Evolutionary conservation across 2,797 vertebrate species (phyloP), one percentile per base, ranked within the genome.

Genomic region (Characodon lateralis): DNA sequence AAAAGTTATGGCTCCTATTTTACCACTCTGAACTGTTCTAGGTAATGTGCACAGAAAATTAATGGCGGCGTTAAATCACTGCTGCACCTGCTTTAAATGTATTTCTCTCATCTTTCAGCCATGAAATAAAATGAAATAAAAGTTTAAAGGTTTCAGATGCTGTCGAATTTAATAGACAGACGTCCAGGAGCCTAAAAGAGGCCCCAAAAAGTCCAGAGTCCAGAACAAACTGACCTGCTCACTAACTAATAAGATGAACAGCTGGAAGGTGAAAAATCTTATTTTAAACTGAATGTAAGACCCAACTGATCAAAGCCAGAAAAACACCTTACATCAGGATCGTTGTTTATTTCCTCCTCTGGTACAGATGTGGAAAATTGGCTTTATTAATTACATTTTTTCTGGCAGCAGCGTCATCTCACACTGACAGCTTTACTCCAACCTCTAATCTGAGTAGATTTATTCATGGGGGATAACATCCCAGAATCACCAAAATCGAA

Each of bases 51-150:
- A 58, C 0, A 74, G 70, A 76, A 87, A 78, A 89, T 85, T 65
- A 79, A 88, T 86, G 75, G 73, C 7, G 53, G 80, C 80, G 82
- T 87, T 87, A 89, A 84, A 78, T 39, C 13, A 20, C 74, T 59
- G 68, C 84, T 74, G 82, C 46, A 46, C 58, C 75, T 65, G 56
- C 78, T 86, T 87, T 76, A 88, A 71, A 88, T 69, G 80, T 13
- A 61, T 61, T 31, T 83, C 68, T 83, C 50, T 84, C 28, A 35
- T 87, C 78, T 85, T 81, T 82, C 79, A 76, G 72, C 74, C 78
- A 39, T 4, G 48, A 74, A 31, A 72, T 83, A 6, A 77, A 58
- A 26, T 10, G 58, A 46, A 28, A 66, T 14, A 35, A 75, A 74
- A 14, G 63, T 51, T 66, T n/a, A 1, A 76, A 74, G 61, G 56